Percentiles rank a stretch among this genome's conserved stretches.
Evolutionary conservation across 2,113 vertebrate species (phyloP).

Genomic region (Glaucomys volans): DNA sequence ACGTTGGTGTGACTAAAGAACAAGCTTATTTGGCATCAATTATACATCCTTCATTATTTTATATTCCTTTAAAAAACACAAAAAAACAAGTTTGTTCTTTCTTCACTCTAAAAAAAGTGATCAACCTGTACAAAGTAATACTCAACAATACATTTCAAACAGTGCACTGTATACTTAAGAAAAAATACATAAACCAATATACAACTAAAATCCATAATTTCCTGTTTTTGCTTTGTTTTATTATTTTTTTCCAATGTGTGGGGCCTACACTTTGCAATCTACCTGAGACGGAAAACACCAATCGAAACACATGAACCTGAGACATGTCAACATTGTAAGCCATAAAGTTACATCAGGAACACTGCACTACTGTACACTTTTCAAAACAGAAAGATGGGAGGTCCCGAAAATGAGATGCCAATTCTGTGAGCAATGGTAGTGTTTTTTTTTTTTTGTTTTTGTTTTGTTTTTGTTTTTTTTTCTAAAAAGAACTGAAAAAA

Average conservation of each 20-base stretch:
- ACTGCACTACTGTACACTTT: slow-evolving; percentile 90
- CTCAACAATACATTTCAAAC: slow-evolving; percentile 93
- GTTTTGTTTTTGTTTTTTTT: slow-evolving; percentile 15
- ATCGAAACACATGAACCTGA: slow-evolving; percentile 93
- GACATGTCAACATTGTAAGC: slow-evolving; percentile 92
- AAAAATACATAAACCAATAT: slow-evolving; percentile 90
- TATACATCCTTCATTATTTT: slow-evolving; percentile 84
- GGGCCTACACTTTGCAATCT: slow-evolving; percentile 91
- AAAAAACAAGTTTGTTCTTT: slow-evolving; percentile 90
- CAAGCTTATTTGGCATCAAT: slow-evolving; percentile 90
- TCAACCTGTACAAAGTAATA: slow-evolving; percentile 93
- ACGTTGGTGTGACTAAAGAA: slow-evolving; percentile 88
- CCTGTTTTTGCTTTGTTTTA: slow-evolving; percentile 84
- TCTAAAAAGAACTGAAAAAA: slow-evolving; percentile 61
- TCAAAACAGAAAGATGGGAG: slow-evolving; percentile 87
- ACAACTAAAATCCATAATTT: slow-evolving; percentile 90
- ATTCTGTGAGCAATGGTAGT: slow-evolving; percentile 58
- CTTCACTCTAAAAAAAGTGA: slow-evolving; percentile 89
- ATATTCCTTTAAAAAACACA: slow-evolving; percentile 84
- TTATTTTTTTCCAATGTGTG: slow-evolving; percentile 87
- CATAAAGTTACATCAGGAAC: slow-evolving; percentile 90
- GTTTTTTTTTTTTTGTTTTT: not conserved
- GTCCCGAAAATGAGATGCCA: slow-evolving; percentile 81
- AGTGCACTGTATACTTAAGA: slow-evolving; percentile 92
- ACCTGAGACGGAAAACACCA: slow-evolving; percentile 94